Percentiles rank a stretch among this genome's conserved stretches.
These are phyloP conservation scores for Monodelphis domestica DNA, from an alignment of 2,797 vertebrate genomes.

Conservation along the genomic window DNA sequence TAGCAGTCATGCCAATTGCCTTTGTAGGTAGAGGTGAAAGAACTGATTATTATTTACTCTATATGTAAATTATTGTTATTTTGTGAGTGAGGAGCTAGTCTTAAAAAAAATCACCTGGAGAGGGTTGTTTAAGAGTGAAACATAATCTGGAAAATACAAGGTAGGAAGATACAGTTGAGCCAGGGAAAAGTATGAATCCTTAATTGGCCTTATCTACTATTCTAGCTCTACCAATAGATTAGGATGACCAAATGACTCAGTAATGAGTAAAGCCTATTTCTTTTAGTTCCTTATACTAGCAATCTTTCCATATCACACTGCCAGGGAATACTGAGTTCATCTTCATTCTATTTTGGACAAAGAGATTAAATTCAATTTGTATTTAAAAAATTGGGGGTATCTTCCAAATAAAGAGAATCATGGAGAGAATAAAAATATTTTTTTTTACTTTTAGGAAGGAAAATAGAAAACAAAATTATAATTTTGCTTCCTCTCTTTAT, in stretches of 20 bases:
- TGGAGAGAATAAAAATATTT: neutral
- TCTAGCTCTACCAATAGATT: no score
- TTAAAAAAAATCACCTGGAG: neutral
- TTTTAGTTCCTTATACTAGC: neutral
- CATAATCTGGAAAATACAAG: no score
- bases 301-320: conserved; percentile 3
- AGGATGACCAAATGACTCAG: neutral
- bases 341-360: conserved; percentile 22
- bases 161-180: no score
- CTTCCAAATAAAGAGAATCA: conserved; percentile 25
- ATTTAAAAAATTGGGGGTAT: neutral
- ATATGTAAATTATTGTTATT: neutral
- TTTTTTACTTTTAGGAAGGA: neutral
- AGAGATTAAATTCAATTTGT: neutral
- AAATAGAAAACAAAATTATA: conserved; percentile 19
- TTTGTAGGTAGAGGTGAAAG: neutral
- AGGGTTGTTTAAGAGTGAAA: neutral
- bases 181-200: no score
- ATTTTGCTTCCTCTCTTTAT: conserved; percentile 2
- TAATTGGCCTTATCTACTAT: no score
- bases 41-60: neutral
- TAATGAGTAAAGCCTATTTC: neutral
- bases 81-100: neutral
- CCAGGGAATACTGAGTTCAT: neutral
- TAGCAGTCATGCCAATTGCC: neutral